Percentiles rank a stretch among this genome's conserved stretches.
phyloP scores from a whole-genome alignment of 64 coral and sea anemone genomes.

The Orbicella faveolata region DNA sequence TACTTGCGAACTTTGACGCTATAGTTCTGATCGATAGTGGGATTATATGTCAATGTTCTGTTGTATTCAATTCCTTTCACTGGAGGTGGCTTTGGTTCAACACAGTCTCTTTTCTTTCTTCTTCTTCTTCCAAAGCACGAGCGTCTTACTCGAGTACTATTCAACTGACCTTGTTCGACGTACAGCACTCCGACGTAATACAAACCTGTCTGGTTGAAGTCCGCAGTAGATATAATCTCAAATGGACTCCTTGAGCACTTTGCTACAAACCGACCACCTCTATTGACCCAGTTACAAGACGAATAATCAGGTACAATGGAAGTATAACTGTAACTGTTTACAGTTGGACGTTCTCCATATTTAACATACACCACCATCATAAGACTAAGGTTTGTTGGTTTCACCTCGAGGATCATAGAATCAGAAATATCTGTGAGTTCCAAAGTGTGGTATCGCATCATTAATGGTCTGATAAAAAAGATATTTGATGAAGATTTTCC shows the following conservation, averaged over 20 bases:
- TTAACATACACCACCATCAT: conserved; percentile 20
- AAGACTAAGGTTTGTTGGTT: not conserved
- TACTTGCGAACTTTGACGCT: conserved; percentile 9
- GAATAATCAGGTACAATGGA: conserved; percentile 38
- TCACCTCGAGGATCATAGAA: conserved; percentile 15
- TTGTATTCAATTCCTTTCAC: not conserved
- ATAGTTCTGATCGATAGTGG: conserved; percentile 16
- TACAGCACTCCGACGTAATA: conserved; percentile 15
- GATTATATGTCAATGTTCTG: conserved; percentile 9
- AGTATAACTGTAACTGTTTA: not conserved
- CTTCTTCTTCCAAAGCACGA: conserved; percentile 12
- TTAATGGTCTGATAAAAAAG: conserved; percentile 16
- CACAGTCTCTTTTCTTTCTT: conserved; percentile 12
- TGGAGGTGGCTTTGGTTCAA: conserved; percentile 36
- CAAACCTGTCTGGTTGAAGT: not conserved
- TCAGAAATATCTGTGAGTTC: not conserved
- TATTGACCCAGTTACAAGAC: not conserved
- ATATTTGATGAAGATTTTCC: not conserved
- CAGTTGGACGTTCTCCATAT: not conserved
- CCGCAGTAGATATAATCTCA: not conserved
- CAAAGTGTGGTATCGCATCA: conserved; percentile 5
- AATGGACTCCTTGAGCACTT: conserved; percentile 18
- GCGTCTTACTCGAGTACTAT: not conserved
- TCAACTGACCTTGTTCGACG: not conserved
- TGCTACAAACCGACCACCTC: no score